A percentile compares a stretch with the other conserved stretches of the same genome.
These are phyloP conservation scores for Drosophila ogumai DNA, from an alignment of 1,140 invertebrate genomes.

Conservation along the genomic window DNA sequence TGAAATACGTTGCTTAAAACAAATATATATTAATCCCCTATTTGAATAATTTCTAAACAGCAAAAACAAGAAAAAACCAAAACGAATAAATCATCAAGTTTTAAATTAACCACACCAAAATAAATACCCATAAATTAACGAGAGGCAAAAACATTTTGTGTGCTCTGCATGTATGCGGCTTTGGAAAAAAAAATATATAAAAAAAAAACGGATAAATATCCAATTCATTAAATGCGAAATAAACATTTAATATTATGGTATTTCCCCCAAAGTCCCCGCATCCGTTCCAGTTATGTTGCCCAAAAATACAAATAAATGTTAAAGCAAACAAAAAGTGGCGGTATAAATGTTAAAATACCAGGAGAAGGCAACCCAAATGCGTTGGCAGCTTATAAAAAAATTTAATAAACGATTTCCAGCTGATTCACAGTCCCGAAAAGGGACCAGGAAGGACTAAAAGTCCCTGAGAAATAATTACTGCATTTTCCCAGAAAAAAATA, in stretches of 20 bases:
- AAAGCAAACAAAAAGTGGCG: conserved; percentile 1
- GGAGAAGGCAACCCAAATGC: background rate
- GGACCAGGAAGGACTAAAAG: conserved; percentile 18
- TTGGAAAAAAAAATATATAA: background rate
- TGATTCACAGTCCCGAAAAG: conserved; percentile 2
- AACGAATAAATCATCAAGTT: conserved; percentile 3
- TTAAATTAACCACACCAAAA: conserved; percentile 16
- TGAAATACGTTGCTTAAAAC: background rate
- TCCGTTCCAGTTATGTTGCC: conserved; percentile 6
- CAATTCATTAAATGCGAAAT: conserved; percentile 41
- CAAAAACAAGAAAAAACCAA: background rate
- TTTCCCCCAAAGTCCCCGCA: background rate
- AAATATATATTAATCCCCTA: conserved; percentile 7
- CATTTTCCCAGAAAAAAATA: conserved; percentile 14
- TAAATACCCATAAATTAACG: conserved; percentile 14
- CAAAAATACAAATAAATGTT: conserved; percentile 20
- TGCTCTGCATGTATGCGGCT: background rate
- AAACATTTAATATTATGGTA: conserved; percentile 36
- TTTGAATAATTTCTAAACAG: conserved; percentile 5
- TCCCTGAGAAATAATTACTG: conserved; percentile 47
- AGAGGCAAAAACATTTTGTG: conserved; percentile 12
- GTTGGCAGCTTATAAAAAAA: conserved; percentile 45
- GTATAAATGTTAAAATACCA: conserved; percentile 22
- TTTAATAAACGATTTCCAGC: conserved; percentile 22
- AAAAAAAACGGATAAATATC: conserved; percentile 13